Evolutionary conservation across 2,113 vertebrate species (phyloP).

Genomic region (Ceyx cyanopectus): DNA sequence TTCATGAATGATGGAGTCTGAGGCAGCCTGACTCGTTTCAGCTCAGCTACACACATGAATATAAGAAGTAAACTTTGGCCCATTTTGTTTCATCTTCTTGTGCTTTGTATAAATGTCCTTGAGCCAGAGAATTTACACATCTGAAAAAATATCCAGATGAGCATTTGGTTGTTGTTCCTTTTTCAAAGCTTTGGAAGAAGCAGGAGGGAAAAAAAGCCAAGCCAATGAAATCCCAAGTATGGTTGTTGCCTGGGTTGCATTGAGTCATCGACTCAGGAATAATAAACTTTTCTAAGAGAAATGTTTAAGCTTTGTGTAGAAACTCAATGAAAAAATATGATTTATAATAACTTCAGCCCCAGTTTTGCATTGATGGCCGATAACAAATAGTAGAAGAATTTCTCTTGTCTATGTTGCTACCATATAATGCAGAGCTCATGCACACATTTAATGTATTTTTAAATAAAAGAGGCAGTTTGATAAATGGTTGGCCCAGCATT

Average conservation of each 20-base stretch:
- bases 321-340: neutral
- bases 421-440: neutral
- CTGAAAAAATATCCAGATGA: neutral
- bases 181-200: neutral
- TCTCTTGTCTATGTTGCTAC: neutral
- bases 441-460: conserved; percentile 13
- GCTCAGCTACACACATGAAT: neutral
- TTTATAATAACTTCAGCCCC: neutral
- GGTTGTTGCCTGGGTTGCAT: neutral
- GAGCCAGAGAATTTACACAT: neutral
- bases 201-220: neutral
- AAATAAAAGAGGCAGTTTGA: conserved; percentile 13
- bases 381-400: neutral
- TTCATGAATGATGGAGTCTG: neutral
- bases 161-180: neutral
- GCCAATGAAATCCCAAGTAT: neutral
- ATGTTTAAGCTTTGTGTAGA: neutral
- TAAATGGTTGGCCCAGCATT: neutral
- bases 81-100: neutral
- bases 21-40: neutral
- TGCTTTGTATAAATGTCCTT: neutral
- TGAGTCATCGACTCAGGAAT: neutral
- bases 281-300: neutral
- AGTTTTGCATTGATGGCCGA: neutral
- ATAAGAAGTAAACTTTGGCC: neutral